Evolutionary conservation across 53 echinoderm and acorn worm species (phyloP), one percentile per base, ranked within the genome.

Genomic region (Apostichopus leukothele): DNA sequence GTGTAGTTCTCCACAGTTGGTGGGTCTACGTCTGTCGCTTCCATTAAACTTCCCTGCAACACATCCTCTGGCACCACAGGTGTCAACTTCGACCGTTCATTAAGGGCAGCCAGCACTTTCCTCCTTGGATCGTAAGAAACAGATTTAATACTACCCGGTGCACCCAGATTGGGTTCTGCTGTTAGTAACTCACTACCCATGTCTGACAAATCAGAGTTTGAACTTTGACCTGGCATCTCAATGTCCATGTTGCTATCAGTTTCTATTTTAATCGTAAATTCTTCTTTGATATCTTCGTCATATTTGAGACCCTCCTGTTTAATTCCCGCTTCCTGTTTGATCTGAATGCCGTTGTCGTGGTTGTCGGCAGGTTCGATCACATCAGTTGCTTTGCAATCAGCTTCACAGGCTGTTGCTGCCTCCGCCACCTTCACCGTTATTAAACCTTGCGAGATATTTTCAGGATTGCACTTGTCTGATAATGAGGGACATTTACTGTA

Each of bases 101-200:
- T 76, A 9, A 90, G 90, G 13, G 89, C 91, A 4, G 93, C 93
- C 25, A 93, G 87, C 26, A 91, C 89, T 27, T 91, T 93, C 83
- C 91, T 93, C 21, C 93, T 89, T 5, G 93, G 93, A 51, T 93
- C 93, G 20, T 91, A 91, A 60, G 92, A 90, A 22, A 92, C 73
- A 5, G 90, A 90, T 80, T 88, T 90, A 50, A 76, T 83, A 21
- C 88, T 67, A 8, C 88, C 54, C 0, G 59, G 16, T 16, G 83
- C 13, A n/a, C 27, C 27, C 21, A 25, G 10, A 22, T 10, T 22
- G 21, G 75, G 75, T 20, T 75, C 75, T 18, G 19, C 23, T 10
- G 27, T 22, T 8, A 76, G 13, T 19, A 16, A 6, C 71, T 71
- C 71, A 19, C 20, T 71, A 6, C 7, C 7, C 77, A 26, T 76